Evolutionary conservation across 2,888 invertebrate genomes (phyloP).

Genomic region (Stenodema calcarata): DNA sequence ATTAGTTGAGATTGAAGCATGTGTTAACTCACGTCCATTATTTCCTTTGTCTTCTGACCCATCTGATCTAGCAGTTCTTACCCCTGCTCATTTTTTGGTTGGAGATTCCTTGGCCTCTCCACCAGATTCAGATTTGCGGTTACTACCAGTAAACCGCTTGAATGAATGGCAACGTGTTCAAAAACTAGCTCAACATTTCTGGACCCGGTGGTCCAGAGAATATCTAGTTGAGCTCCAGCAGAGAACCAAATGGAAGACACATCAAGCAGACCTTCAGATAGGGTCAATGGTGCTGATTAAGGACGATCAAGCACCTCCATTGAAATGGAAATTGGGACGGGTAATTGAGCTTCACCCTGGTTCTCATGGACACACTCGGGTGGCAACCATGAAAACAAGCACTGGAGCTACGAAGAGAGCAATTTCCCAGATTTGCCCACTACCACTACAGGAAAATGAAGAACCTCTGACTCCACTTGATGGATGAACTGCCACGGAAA

Average conservation of each 20-base stretch:
- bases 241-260: not conserved
- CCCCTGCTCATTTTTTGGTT: slow-evolving; percentile 58
- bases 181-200: not conserved
- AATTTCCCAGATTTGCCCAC: too few relatives aligned
- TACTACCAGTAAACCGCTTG: not conserved
- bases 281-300: too few relatives aligned
- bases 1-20: slow-evolving; percentile 56
- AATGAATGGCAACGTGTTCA: not conserved
- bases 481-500: too few relatives aligned
- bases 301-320: too few relatives aligned
- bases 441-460: too few relatives aligned
- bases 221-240: not conserved
- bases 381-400: too few relatives aligned
- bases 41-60: slow-evolving; percentile 55
- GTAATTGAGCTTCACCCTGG: too few relatives aligned
- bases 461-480: too few relatives aligned
- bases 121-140: slow-evolving; percentile 45
- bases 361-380: too few relatives aligned
- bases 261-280: not conserved
- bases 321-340: too few relatives aligned
- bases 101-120: slow-evolving; percentile 52
- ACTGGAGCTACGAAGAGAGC: too few relatives aligned
- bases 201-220: not conserved
- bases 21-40: slow-evolving; percentile 57
- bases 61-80: slow-evolving; percentile 55